Evolutionary conservation across 2,113 vertebrate species (phyloP).

Genomic region (Stegastes partitus): DNA sequence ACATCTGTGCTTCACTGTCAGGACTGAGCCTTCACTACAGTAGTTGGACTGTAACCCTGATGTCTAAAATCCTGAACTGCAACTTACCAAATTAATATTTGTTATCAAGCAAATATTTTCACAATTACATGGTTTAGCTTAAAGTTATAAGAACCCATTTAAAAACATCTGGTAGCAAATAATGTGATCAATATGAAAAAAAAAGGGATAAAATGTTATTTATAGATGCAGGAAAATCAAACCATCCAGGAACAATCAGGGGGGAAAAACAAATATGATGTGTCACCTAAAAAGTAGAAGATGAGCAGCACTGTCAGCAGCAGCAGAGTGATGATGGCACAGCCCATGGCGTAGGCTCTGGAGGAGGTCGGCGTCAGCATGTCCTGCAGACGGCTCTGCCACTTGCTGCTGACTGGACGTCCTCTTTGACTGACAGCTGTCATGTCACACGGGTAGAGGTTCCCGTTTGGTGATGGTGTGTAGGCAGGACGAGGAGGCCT

Average conservation of each 20-base stretch:
- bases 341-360: slow-evolving; percentile 78
- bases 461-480: slow-evolving; percentile 74
- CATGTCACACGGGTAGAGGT: slow-evolving; percentile 39
- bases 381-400: slow-evolving; percentile 72
- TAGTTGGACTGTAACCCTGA: no score
- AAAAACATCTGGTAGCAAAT: no score
- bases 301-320: slow-evolving; percentile 80
- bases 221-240: background rate
- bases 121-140: no score
- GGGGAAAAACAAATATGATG: background rate
- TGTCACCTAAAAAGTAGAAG: slow-evolving; percentile 80
- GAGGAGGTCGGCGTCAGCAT: slow-evolving; percentile 68
- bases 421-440: slow-evolving; percentile 53
- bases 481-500: slow-evolving; percentile 64
- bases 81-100: no score
- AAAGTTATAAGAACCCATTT: no score
- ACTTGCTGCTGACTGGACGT: slow-evolving; percentile 33
- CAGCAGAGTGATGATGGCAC: slow-evolving; percentile 82
- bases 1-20: no score
- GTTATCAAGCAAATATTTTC: no score
- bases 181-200: no score
- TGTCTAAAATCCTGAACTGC: no score
- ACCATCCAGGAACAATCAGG: no score
- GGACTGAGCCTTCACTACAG: no score
- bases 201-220: no score